Evolutionary conservation across 2,113 vertebrate species (phyloP).

Genomic region (Anoplopoma fimbria): DNA sequence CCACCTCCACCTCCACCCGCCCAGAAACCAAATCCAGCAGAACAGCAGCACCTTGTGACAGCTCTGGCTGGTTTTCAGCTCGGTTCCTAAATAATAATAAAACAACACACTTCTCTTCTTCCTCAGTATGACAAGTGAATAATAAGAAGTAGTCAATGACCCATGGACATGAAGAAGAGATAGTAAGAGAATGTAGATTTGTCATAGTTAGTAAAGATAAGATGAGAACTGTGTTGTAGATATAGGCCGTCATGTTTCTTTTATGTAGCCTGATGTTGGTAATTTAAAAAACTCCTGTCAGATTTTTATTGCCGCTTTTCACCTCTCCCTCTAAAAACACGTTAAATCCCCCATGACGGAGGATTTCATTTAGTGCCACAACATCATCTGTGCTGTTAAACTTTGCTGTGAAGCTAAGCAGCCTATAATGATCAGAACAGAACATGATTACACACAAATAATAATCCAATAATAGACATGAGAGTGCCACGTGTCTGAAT

Average conservation of each 20-base stretch:
- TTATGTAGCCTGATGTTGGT: not conserved
- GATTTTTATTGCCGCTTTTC: not conserved
- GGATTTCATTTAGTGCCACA: not conserved
- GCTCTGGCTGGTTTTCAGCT: slow-evolving; percentile 11
- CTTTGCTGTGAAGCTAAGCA: no score
- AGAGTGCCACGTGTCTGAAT: not conserved
- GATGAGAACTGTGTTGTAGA: not conserved
- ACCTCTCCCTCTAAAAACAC: not conserved
- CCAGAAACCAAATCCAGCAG: slow-evolving; percentile 23
- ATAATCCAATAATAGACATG: not conserved
- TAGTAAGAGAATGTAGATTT: not conserved
- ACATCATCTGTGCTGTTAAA: not conserved
- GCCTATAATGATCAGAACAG: not conserved
- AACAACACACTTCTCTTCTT: slow-evolving; percentile 25
- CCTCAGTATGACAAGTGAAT: not conserved
- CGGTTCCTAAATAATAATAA: not conserved
- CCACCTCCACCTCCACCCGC: no score
- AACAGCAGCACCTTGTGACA: slow-evolving; percentile 65
- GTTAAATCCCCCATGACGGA: not conserved
- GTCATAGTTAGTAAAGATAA: not conserved
- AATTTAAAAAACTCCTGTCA: not conserved
- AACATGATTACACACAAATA: not conserved
- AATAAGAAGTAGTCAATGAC: not conserved
- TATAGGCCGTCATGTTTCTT: not conserved
- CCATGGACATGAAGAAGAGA: slow-evolving; percentile 15